Conservation (phyloP, 2,113 vertebrate genomes). For the Passerina amoena region DNA sequence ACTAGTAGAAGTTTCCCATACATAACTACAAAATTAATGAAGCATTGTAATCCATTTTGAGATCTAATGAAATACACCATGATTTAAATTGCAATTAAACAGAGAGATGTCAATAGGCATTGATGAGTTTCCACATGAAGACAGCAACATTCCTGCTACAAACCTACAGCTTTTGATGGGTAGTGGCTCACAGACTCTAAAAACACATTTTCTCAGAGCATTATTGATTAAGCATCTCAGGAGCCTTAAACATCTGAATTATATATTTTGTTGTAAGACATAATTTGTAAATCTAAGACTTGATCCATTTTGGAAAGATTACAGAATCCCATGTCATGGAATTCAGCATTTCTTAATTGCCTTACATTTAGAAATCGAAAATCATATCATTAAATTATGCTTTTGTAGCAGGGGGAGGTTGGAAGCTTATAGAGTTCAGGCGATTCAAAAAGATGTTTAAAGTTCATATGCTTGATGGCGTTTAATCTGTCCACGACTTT, state of each 20-base stretch:
- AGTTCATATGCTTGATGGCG: background rate
- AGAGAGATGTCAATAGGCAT: conserved; percentile 41
- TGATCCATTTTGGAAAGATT: background rate
- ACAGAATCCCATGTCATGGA: background rate
- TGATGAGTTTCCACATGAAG: conserved; percentile 39
- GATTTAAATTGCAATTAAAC: conserved; percentile 68
- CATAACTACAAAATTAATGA: conserved; percentile 65
- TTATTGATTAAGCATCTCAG: conserved; percentile 33
- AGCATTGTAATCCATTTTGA: conserved; percentile 65
- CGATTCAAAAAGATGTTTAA: background rate
- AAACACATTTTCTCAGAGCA: background rate
- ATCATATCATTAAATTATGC: background rate
- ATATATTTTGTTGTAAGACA: background rate
- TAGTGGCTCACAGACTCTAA: conserved; percentile 1
- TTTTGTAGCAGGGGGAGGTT: background rate
- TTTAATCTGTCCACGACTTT: background rate
- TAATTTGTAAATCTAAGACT: background rate
- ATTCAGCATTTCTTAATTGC: background rate
- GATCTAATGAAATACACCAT: conserved; percentile 58
- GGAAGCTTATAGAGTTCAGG: background rate
- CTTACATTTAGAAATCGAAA: background rate
- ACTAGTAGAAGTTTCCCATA: conserved; percentile 41
- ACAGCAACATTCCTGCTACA: background rate
- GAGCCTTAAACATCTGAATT: background rate
- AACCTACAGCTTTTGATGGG: background rate